Evolutionary conservation across 2,797 vertebrate species (phyloP), one percentile per base, ranked within the genome.

Genomic region (Aulostomus chinensis): DNA sequence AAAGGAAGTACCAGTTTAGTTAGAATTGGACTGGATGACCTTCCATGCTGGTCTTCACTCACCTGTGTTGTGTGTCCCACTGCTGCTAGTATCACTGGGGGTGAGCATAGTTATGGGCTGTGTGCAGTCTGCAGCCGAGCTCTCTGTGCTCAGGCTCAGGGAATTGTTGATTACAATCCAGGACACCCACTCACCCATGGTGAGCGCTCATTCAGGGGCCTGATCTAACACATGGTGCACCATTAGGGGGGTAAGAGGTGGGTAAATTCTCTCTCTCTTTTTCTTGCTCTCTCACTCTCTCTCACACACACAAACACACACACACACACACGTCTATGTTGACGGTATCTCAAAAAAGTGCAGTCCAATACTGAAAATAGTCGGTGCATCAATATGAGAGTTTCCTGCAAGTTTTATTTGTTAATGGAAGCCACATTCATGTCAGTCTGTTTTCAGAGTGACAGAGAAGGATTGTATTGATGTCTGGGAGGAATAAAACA

Each of bases 51-150:
- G 16, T 71, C 47, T 18, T 48, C 66, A 85, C 91, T 93, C 86
- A 95, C 93, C 93, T 91, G 81, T 67, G 30, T 69, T 80, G 58
- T 85, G 84, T 2, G 68, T 80, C 59, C 81, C 74, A 80, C 43
- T 88, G 77, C 82, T 76, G 79, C 84, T 80, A 51, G 67, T 78
- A 57, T 78, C 69, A 59, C 80, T 80, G 62, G 65, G 61, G 58
- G 76, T 87, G 39, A 89, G 79, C 93, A 94, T 94, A 79, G 75
- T 83, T 88, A 53, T 61, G 58, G 10, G 21, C 53, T 43, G 43
- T 65, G 73, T 61, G 77, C 63, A 65, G 57, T 8, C 65, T 64
- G 76, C 68, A 38, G 25, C 38, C 46, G 21, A 65, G 69, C 8
- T 52, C 53, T 66, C 54, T 80, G 71, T 47, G 61, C 62, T 71